Conservation (phyloP, 2,113 vertebrate species). For the Mormyrus iriodes region DNA sequence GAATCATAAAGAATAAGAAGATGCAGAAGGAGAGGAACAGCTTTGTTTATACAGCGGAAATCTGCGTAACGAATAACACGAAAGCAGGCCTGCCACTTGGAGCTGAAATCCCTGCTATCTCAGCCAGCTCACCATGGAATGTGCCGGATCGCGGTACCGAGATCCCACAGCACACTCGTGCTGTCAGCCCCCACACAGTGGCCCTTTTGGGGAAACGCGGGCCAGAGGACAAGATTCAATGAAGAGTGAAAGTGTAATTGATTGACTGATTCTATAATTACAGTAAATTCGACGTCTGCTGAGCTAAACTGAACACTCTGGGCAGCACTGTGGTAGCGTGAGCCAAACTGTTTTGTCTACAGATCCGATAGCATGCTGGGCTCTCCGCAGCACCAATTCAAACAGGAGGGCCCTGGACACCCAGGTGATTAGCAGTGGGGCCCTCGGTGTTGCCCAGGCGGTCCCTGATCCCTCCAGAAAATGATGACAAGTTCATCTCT, state of each 20-base stretch:
- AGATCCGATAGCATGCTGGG: background rate
- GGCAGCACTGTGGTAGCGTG: background rate
- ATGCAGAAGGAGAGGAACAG: background rate
- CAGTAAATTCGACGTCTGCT: background rate
- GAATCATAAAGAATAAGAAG: conserved; percentile 1
- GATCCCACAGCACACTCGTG: background rate
- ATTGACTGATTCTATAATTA: conserved; percentile 9
- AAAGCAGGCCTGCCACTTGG: background rate
- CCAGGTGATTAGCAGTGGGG: background rate
- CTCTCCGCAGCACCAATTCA: background rate
- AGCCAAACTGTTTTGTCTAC: background rate
- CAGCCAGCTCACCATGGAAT: background rate
- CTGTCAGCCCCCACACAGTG: background rate
- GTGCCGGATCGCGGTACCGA: background rate
- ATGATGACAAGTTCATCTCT: background rate
- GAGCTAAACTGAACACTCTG: background rate
- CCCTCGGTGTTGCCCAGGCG: background rate
- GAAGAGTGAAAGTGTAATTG: background rate
- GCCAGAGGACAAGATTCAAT: background rate
- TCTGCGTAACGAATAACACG: background rate
- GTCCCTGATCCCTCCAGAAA: background rate
- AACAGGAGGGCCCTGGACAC: background rate
- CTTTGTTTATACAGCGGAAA: background rate
- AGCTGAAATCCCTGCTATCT: background rate
- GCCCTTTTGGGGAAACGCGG: background rate